Percentiles rank a stretch among this genome's conserved stretches.
Evolutionary conservation across 2,888 invertebrate species (phyloP).

Genomic region (Agrotis clavis): DNA sequence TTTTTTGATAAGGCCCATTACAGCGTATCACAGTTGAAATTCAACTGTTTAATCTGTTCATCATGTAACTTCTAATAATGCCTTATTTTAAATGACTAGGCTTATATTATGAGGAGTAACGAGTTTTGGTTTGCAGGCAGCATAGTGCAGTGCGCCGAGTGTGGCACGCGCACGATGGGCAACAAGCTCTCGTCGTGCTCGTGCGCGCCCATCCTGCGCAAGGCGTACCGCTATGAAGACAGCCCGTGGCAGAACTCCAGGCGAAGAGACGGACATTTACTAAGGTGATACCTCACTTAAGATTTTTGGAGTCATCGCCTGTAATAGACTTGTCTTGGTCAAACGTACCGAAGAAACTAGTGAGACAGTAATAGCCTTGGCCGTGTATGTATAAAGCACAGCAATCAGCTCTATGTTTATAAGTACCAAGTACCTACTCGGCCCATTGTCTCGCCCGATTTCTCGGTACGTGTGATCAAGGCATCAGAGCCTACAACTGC

Average conservation of each 20-base stretch:
- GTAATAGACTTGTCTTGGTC: no score
- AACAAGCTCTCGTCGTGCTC: conserved; percentile 99
- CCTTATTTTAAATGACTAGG: background rate
- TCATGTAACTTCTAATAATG: background rate
- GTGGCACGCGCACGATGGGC: conserved; percentile 95
- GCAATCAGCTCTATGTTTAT: no score
- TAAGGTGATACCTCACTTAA: conserved; percentile 92
- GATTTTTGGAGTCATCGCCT: no score
- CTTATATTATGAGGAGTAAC: conserved; percentile 13
- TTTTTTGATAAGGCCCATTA: no score
- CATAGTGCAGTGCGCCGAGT: conserved; percentile 91
- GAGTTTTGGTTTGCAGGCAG: conserved; percentile 82
- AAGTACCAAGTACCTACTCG: no score
- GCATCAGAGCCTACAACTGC: no score
- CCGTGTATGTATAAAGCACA: no score
- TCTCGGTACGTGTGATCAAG: no score
- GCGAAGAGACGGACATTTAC: conserved; percentile 96
- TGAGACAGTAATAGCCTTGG: no score
- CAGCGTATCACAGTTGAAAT: background rate
- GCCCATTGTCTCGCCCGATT: no score
- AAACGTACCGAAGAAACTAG: no score
- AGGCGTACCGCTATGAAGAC: conserved; percentile 98
- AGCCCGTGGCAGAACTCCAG: conserved; percentile 98
- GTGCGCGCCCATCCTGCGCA: conserved; percentile 98
- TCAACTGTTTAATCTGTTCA: background rate